Evolutionary conservation across 1,140 invertebrate species (phyloP).

Genomic region (Drosophila bocqueti): DNA sequence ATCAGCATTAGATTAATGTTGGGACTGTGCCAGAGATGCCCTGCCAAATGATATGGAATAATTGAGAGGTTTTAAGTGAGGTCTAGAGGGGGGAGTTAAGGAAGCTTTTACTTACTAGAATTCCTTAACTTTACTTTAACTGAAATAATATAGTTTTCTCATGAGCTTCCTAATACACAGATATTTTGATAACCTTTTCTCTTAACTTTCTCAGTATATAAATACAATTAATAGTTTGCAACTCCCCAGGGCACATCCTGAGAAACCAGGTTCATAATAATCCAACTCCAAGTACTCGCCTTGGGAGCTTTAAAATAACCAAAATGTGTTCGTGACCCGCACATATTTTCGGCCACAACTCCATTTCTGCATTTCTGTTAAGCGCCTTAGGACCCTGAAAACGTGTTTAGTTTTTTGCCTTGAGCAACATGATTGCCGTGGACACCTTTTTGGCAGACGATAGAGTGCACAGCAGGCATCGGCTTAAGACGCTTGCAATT

Average conservation of each 20-base stretch:
- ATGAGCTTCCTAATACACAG: neutral
- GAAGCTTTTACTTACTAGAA: neutral
- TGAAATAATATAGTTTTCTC: neutral
- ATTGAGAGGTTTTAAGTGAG: conserved; percentile 7
- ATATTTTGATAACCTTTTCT: neutral
- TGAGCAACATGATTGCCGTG: conserved; percentile 41
- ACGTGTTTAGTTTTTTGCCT: conserved; percentile 37
- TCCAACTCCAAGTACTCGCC: neutral
- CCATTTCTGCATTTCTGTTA: neutral
- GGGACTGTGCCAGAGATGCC: conserved; percentile 22
- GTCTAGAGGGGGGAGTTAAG: neutral
- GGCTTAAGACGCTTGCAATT: conserved; percentile 54
- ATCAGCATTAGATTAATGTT: conserved; percentile 42
- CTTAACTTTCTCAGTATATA: neutral
- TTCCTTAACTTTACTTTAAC: neutral
- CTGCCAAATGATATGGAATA: conserved; percentile 47
- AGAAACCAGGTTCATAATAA: neutral
- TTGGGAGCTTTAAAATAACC: neutral
- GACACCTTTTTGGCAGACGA: conserved; percentile 32
- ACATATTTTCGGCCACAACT: neutral
- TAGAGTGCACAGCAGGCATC: conserved; percentile 24
- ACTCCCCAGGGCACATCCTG: no score
- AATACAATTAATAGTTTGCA: neutral
- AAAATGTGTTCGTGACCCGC: conserved; percentile 3
- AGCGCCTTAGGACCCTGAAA: neutral